Conservation (phyloP, 2,113 vertebrate genomes). For the Hylia prasina region DNA sequence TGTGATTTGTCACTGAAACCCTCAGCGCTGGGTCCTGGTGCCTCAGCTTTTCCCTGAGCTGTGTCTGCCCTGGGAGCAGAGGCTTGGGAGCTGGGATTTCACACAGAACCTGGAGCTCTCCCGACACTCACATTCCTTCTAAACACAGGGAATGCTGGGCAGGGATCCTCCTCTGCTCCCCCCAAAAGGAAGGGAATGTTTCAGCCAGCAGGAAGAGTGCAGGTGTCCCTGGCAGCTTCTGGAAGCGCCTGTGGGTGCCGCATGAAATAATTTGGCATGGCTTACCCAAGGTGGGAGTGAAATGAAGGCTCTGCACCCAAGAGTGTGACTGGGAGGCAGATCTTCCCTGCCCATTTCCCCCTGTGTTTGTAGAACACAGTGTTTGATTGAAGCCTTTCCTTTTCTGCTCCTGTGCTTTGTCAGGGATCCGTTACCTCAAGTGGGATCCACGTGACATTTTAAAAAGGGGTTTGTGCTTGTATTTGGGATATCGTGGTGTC, state of each 20-base stretch:
- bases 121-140: neutral
- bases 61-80: neutral
- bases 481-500: neutral
- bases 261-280: neutral
- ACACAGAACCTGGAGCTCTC: neutral
- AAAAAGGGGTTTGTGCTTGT: neutral
- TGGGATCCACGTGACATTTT: accelerated
- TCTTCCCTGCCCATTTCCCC: neutral
- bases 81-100: neutral
- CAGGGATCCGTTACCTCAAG: neutral
- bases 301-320: neutral
- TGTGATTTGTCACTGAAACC: neutral
- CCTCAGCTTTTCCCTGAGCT: neutral
- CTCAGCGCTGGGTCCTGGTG: accelerated
- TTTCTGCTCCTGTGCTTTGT: neutral
- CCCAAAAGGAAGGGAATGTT: neutral
- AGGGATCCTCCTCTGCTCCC: neutral
- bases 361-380: neutral
- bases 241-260: neutral
- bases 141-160: accelerated
- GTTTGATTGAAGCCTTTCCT: neutral
- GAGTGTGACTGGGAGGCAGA: neutral
- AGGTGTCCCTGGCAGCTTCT: neutral
- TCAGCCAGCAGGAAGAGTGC: neutral
- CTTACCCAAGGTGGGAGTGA: neutral